A percentile compares a stretch with the other conserved stretches of the same genome.
phyloP scores from a whole-genome alignment of 1,140 invertebrate genomes.

The Leptinotarsa lineolata region DNA sequence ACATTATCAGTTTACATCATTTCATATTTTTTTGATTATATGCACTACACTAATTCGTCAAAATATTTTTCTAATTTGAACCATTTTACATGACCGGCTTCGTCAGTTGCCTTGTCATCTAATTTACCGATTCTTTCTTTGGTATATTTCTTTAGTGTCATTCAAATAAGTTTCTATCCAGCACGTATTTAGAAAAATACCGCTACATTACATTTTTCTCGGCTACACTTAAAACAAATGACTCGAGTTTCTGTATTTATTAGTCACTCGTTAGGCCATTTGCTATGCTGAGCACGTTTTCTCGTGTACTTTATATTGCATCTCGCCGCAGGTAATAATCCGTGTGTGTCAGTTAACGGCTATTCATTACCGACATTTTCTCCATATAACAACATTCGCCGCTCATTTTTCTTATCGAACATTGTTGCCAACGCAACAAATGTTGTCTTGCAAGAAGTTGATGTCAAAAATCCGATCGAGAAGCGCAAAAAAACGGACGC shows the following conservation, averaged over 20 bases:
- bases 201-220: background rate
- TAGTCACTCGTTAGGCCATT: background rate
- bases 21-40: too few relatives aligned
- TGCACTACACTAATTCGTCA: too few relatives aligned
- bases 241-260: background rate
- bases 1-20: too few relatives aligned
- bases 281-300: background rate
- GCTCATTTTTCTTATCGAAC: background rate
- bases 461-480: too few relatives aligned
- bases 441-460: background rate
- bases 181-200: background rate
- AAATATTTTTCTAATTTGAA: too few relatives aligned
- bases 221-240: background rate
- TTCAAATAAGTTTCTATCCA: background rate
- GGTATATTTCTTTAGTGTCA: background rate
- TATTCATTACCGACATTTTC: background rate
- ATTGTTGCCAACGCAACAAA: background rate
- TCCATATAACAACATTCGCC: background rate
- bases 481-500: too few relatives aligned
- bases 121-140: too few relatives aligned
- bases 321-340: constrained; percentile 12
- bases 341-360: constrained; percentile 9
- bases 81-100: too few relatives aligned
- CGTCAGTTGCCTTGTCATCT: too few relatives aligned
- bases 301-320: constrained; percentile 3